Percentiles rank a stretch among this genome's conserved stretches.
Evolutionary conservation across 1,140 invertebrate species (phyloP).

Genomic region (Dolichoris vasculosae): DNA sequence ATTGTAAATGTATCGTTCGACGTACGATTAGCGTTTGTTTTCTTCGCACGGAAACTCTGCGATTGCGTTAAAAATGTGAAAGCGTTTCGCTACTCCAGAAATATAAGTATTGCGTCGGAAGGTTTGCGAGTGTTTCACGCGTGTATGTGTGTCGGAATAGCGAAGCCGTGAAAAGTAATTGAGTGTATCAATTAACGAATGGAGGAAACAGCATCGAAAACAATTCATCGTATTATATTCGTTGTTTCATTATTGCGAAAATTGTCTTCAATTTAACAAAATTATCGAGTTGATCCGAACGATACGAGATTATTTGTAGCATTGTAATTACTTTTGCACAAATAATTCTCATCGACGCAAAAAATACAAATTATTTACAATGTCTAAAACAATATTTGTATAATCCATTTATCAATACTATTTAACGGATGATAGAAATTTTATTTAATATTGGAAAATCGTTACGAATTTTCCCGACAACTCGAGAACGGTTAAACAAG

Average conservation of each 20-base stretch:
- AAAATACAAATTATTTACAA: no score
- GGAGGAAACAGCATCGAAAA: background rate
- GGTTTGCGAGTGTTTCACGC: background rate
- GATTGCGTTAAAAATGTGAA: no score
- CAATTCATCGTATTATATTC: background rate
- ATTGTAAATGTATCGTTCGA: no score
- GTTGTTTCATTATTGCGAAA: background rate
- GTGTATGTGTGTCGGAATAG: background rate
- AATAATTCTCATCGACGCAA: background rate
- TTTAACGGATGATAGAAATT: no score
- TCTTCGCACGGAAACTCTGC: no score
- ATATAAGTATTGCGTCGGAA: background rate
- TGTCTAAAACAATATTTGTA: background rate
- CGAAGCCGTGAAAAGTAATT: background rate
- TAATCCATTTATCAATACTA: background rate
- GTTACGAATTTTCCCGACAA: no score
- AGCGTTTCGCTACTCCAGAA: background rate
- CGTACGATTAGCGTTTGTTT: no score
- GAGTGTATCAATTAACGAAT: background rate
- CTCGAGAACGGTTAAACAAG: no score
- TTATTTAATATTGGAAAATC: no score
- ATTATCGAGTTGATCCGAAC: background rate
- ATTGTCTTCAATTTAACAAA: background rate
- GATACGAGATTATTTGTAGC: no score
- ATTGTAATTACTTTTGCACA: no score